phyloP scores from a whole-genome alignment of 2,113 vertebrate genomes.

The Eudyptes chrysolophus region DNA sequence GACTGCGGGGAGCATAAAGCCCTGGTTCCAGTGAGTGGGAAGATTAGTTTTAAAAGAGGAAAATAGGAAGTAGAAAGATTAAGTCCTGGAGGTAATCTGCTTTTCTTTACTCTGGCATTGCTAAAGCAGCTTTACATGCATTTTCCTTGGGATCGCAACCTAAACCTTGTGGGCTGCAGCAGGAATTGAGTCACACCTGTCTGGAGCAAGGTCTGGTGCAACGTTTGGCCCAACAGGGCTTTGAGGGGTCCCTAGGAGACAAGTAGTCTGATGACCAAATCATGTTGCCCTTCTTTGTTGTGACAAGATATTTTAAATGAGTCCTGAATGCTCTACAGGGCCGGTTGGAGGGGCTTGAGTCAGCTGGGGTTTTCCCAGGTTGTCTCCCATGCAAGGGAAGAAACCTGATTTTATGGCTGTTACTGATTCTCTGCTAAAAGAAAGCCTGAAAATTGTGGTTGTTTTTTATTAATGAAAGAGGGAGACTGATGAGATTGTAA shows the following conservation, averaged over 20 bases:
- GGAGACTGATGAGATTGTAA: not conserved
- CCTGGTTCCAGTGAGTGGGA: not conserved
- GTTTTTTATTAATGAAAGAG: not conserved
- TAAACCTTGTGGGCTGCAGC: not conserved
- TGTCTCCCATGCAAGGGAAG: not conserved
- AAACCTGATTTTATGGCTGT: not conserved
- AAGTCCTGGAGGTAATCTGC: not conserved
- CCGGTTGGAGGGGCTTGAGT: not conserved
- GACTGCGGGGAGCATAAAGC: not conserved
- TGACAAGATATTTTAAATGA: not conserved
- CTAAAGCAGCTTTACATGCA: fast-evolving
- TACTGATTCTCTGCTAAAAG: not conserved
- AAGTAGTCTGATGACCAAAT: not conserved
- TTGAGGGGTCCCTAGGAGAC: not conserved
- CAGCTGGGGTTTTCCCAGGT: not conserved
- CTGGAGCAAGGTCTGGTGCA: not conserved
- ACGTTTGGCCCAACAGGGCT: not conserved
- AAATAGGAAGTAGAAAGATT: not conserved
- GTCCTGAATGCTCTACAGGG: not conserved
- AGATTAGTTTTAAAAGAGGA: not conserved
- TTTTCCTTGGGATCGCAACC: not conserved
- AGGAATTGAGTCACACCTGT: not conserved
- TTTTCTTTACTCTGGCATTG: not conserved
- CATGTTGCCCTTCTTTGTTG: not conserved
- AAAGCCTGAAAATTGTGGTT: not conserved